Evolutionary conservation across 2,888 invertebrate species (phyloP).

Genomic region (Tachina lurida): DNA sequence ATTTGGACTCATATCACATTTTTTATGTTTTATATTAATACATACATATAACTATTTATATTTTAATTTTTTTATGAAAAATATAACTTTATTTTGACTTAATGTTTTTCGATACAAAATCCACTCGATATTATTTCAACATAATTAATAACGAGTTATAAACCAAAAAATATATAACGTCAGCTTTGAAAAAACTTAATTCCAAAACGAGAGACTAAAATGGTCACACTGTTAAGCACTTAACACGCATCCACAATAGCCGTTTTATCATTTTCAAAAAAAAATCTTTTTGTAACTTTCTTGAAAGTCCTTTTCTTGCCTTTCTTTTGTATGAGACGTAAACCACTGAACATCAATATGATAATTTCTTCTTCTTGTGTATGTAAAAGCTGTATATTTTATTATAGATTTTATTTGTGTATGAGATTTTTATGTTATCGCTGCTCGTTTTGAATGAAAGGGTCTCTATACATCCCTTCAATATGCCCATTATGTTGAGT

Average conservation of each 20-base stretch:
- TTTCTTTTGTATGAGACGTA: constrained; percentile 22
- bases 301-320: neutral
- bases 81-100: no score
- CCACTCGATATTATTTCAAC: no score
- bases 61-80: no score
- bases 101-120: no score
- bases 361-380: constrained; percentile 41
- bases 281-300: constrained; percentile 16
- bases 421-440: constrained; percentile 5
- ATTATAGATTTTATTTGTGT: constrained; percentile 39
- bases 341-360: constrained; percentile 57
- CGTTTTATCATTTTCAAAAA: constrained; percentile 19
- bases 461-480: constrained; percentile 20
- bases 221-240: neutral
- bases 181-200: neutral
- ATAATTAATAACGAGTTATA: no score
- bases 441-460: constrained; percentile 1
- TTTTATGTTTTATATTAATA: no score
- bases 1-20: no score
- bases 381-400: constrained; percentile 16
- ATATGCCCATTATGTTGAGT: constrained; percentile 49
- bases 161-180: no score
- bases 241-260: constrained; percentile 60
- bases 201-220: neutral
- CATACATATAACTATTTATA: no score